Conservation (phyloP, 2,888 invertebrate genomes). For the Pelosia muscerda region DNA sequence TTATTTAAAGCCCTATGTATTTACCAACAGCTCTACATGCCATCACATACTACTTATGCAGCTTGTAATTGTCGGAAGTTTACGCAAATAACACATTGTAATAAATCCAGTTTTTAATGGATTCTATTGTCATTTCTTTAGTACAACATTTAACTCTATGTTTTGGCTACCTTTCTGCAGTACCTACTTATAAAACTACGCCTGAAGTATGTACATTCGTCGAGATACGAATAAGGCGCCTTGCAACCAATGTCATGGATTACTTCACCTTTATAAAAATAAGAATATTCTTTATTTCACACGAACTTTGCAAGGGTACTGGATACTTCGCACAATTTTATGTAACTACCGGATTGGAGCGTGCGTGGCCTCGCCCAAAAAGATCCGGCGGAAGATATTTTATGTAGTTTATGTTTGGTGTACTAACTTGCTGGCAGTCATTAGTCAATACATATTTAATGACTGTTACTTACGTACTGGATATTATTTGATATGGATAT, state of each 20-base stretch:
- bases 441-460: neutral
- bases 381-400: neutral
- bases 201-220: neutral
- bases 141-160: too few relatives aligned
- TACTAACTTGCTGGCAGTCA: too few relatives aligned
- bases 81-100: too few relatives aligned
- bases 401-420: neutral
- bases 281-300: slow-evolving; percentile 11
- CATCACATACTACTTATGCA: slow-evolving; percentile 9
- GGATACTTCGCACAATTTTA: slow-evolving; percentile 3
- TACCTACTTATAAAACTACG: too few relatives aligned
- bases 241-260: slow-evolving; percentile 29
- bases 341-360: neutral
- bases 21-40: slow-evolving; percentile 8
- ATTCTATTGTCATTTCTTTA: too few relatives aligned
- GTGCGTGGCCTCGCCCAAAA: neutral
- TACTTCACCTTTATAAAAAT: slow-evolving; percentile 25
- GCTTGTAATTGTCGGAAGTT: too few relatives aligned
- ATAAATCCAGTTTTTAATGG: too few relatives aligned
- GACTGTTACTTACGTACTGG: neutral
- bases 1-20: neutral
- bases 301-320: neutral
- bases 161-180: too few relatives aligned
- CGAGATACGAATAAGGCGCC: slow-evolving; percentile 5
- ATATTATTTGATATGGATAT: neutral